Base-by-base conservation (phyloP, 1,140 invertebrate genomes). In the Liolophura sinensis region DNA sequence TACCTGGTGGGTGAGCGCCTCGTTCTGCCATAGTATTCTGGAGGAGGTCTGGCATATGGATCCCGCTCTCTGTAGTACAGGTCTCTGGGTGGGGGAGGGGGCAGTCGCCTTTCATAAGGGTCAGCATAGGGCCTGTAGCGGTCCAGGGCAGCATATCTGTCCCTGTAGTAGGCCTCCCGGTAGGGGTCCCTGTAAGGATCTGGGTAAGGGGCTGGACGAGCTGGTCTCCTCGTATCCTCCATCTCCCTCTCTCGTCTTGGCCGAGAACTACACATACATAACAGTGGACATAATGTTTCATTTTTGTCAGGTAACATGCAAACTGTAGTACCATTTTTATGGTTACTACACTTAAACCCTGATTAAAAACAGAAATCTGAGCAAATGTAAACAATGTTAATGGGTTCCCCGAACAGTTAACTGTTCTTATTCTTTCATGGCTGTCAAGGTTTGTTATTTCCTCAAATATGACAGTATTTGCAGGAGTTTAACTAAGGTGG, bases 71-170 rank as follows among this genome's bases (percentile, higher is more conserved):
- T 71, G 25, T 58, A 65, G 60, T 73, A 76, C 25, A 68, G 67
- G 50, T 76, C 73, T 52, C 73, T 65, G 52, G 73, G 71, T 60
- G 71, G 68, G 31, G 64, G 54, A 46, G 70, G 71, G 9, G 62
- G 63, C 6, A 68, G 65, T n/a, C 76, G 52, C 49, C 78, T 74
- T 48, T 78, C 76, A 60, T 78, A 79, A 0, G 76, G 74, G 54
- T 79, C 78, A 63, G 74, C 65, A 51, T 78, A 79, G n/a, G 78
- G 76, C 51, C 70, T 69, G 70, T 76, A 79, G 55, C 78, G 71
- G 61, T 78, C 76, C 60, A 62, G 61, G n/a, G 69, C 56, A 47
- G 59, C 27, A 46, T 40, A 48, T 14, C 47, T 20, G 20, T 60
- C 59, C 22, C 59, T 60, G 16, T 60, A 60, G 31, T 60, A 60